Evolutionary conservation across 2,113 vertebrate genomes (phyloP).

Genomic region (Donacobius atricapilla): DNA sequence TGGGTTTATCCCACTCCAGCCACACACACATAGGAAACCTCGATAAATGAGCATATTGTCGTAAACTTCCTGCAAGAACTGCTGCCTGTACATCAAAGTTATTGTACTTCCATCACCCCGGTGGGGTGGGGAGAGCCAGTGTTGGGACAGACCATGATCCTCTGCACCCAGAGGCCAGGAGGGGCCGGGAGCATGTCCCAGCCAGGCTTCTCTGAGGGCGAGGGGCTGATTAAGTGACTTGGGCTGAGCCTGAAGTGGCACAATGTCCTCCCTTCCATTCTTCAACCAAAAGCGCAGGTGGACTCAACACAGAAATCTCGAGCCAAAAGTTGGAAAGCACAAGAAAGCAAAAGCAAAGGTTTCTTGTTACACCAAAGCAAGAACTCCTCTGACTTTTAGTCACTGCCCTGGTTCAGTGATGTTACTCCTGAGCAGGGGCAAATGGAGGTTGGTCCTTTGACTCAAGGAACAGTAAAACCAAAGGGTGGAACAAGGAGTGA

Average conservation of each 20-base stretch:
- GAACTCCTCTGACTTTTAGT: background rate
- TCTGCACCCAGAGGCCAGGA: background rate
- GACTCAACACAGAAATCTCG: fast-evolving
- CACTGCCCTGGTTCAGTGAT: background rate
- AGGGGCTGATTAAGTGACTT: background rate
- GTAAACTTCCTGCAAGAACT: background rate
- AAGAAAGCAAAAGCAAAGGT: background rate
- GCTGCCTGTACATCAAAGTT: background rate
- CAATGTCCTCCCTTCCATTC: background rate
- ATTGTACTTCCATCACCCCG: fast-evolving
- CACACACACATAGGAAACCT: background rate
- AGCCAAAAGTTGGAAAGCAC: background rate
- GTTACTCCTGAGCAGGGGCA: background rate
- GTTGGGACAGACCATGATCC: background rate
- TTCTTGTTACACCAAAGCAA: background rate
- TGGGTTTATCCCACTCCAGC: slow-evolving; percentile 19
- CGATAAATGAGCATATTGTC: background rate
- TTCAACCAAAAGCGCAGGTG: background rate
- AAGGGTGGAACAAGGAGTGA: background rate
- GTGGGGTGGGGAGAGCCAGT: background rate
- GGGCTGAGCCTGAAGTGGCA: background rate
- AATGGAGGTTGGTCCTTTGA: background rate
- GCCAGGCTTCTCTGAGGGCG: background rate
- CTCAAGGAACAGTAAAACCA: background rate
- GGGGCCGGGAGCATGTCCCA: background rate